Base-by-base conservation (phyloP, 1,140 invertebrate species). In the Atta cephalotes region DNA sequence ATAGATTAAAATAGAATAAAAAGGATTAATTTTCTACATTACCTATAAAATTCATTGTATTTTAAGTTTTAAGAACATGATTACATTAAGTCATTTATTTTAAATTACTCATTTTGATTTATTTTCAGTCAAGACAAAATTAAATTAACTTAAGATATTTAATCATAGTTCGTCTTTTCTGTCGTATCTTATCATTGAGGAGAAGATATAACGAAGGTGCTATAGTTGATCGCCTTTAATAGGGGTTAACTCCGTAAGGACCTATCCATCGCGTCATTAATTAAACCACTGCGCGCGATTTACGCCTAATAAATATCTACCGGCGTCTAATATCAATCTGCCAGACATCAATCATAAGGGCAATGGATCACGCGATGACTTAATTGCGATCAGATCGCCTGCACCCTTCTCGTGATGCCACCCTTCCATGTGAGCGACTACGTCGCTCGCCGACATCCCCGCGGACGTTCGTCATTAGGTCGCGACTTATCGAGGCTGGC, bases 401-500 rank as follows among this genome's bases (percentile, higher is more conserved):
- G 49, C 49, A 65, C 63, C 60, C 49, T 45, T 51, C 58, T 68
- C 65, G 31, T 49, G 68, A 60, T 35, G 21, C 76, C 71, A 45
- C 76, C 82, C 76, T 81, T 82, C 53, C 79, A 68, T 72, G 45
- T 58, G 65, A 66, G 65, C 35, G 35, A 45, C 63, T 25, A 45
- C 65, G 65, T 51, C 53, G 25, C 28, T 49, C 88, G 58, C 72
- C 66, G 53, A 45, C 84, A 60, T 78, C 85, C 82, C 84, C 87
- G 82, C 82, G 79, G 79, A 84, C 74, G 76, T 86, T 88, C 88
- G 63, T 87, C 89, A 45, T 79, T 84, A 74, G 85, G 78, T 87
- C 58, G 84, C 88, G 72, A 89, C 88, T 90, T 90, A 90, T 90
- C 89, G 85, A 87, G 72, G 21, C 74, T 80, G 88, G 72, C 81